Evolutionary conservation across 2,797 vertebrate genomes (phyloP), one percentile per base, ranked within the genome.

Genomic region (Spizella passerina): DNA sequence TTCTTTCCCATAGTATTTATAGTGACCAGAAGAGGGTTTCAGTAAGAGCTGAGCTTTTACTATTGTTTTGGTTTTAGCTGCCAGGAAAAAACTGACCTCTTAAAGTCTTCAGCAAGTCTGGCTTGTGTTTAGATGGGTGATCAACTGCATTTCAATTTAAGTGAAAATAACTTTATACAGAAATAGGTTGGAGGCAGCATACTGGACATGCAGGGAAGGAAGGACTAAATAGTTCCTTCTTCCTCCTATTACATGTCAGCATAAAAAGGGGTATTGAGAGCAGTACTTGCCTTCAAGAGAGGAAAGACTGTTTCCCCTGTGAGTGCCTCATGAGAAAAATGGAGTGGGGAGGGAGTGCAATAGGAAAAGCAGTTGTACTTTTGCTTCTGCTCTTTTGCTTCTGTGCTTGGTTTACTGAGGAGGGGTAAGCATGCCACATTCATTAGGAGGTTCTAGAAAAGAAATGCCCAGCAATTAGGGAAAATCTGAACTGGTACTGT

Each of bases 61-160:
- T 96, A 96, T 87, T 96, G 92, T 93, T 96, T 96, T 93, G 81
- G 78, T 93, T 94, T 93, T 94, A 85, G 79, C 65, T 96, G 94
- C 94, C 94, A 97, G 95, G 96, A 97, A 97, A 96, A 93, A 93
- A 65, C 2, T 94, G 90, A 96, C 90, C 92, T 96, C 90, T 64
- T 88, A 63, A n/a, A 72, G 50, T 61, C 72, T 94, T 93, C 75
- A 85, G 82, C 68, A 92, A 92, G 64, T 83, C 84, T 96, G 88
- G 49, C 68, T 92, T 81, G 76, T 92, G 82, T 93, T 94, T 96
- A 91, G 71, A 86, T 59, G 82, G 78, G 63, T 78, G 61, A 94
- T 87, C 83, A 84, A 63, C 80, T 72, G 41, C n/a, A 57, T 68
- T 93, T 90, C 60, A 85, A 17, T 92, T 92, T 92, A 87, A 91